Base-by-base conservation (phyloP, 64 coral and sea anemone genomes). In the Montipora sp. region DNA sequence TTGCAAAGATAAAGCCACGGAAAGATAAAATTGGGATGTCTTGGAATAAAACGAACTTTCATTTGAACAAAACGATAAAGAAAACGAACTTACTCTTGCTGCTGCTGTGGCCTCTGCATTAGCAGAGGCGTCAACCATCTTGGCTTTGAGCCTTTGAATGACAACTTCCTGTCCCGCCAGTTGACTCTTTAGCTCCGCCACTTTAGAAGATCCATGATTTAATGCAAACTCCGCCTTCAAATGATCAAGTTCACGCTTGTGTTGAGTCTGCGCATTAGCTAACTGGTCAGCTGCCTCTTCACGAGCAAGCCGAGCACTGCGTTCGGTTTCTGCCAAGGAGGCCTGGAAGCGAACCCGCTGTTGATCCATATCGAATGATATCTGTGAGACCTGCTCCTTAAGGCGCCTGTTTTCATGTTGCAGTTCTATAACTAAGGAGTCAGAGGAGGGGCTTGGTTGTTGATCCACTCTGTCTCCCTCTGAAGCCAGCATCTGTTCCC, bases 251-350 rank as follows among this genome's bases (percentile, higher is more conserved):
- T 99, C 94, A 47, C 87, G 78, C 55, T 75, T 90, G 70, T 99
- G 98, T 77, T 94, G 84, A 69, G 84, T 76, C 80, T 88, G 85
- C 20, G 96, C 58, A 81, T 87, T 94, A 47, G 90, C 75, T 50
- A 99, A n/a, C 87, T 96, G 88, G 65, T 99, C 98, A 92, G 95
- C 91, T 75, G 98, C 84, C 47, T 94, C 98, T 22, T 99, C 98
- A 7, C 89, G 92, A 78, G 78, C 78, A 45, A 96, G 94, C 51
- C 98, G 87, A 4, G 94, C 72, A 72, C 78, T 87, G 12, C 94
- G 94, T 65, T 99, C 98, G 8, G 89, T 87, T 45, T 99, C 98
- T 1, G 98, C 94, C 18, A 99, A 77, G 10, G 94, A 99, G 3
- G 92, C 98, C 87, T 99, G 98, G 75, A 78, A 94, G 53, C 98